Evolutionary conservation across 2,797 vertebrate genomes (phyloP).

Genomic region (Melanotaenia pygmaea): DNA sequence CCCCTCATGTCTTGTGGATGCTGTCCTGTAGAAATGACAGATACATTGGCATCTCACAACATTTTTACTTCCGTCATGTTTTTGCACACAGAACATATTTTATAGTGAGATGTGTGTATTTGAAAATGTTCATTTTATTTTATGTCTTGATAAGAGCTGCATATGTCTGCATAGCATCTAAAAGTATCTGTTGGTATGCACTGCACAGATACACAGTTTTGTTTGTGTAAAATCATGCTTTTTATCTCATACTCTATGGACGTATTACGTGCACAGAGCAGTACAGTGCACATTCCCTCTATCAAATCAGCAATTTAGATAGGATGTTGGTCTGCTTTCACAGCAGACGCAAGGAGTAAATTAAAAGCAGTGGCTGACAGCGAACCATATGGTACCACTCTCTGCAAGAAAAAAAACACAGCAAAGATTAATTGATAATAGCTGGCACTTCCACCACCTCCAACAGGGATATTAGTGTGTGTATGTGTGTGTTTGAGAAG

Average conservation of each 20-base stretch:
- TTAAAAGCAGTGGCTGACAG: conserved; percentile 86
- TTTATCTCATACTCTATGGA: not conserved
- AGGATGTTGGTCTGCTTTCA: conserved; percentile 83
- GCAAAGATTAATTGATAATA: conserved; percentile 87
- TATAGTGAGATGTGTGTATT: not conserved
- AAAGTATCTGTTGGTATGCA: not conserved
- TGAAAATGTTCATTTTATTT: not conserved
- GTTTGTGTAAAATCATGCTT: conserved; percentile 9
- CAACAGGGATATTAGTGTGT: conserved; percentile 72
- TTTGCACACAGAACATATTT: not conserved
- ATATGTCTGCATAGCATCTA: not conserved
- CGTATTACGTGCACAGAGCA: conserved; percentile 40
- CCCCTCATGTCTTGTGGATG: not conserved
- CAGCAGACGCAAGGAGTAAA: conserved; percentile 84
- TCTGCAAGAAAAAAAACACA: conserved; percentile 78
- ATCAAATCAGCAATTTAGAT: conserved; percentile 84
- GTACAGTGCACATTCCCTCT: conserved; percentile 51
- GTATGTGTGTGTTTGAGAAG: conserved; percentile 24
- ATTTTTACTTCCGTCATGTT: not conserved
- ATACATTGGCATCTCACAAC: not conserved
- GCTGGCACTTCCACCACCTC: conserved; percentile 83
- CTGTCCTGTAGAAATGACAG: not conserved
- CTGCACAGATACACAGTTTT: not conserved
- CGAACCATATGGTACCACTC: conserved; percentile 85
- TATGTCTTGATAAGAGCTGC: no score